Evolutionary conservation across 35 echinoderm and acorn worm species (phyloP), one percentile per base, ranked within the genome.

Genomic region (Patiria miniata): DNA sequence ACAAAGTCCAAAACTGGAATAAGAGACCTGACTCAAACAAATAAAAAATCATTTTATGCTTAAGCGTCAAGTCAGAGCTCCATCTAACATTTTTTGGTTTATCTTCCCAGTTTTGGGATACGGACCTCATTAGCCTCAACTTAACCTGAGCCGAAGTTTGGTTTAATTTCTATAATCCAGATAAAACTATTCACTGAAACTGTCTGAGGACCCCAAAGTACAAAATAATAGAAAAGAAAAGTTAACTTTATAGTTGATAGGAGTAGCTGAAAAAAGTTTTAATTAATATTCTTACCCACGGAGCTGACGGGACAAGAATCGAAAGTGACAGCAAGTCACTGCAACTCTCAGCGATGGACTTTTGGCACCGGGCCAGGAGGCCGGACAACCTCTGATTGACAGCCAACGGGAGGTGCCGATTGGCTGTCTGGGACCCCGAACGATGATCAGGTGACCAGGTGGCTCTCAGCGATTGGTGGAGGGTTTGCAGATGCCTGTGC

Each of bases 261-360:
- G 42, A 12, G 4, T 47, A 47, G 4, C 12, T 47, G 42, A 47
- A 4, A 47, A 47, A 47, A 47, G 4, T 4, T 12, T 12, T 47
- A 12, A 12, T 47, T 47, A 47, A 21, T 30, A 17, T 54, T 52
- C 85, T 84, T 85, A 97, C 91, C 95, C 95, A 97, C 55, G 95
- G 95, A 83, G 95, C 95, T 56, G 85, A 52, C 28, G 95, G 95
- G 7, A 93, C 79, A n/a, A 97, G 65, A 60, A 97, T 57, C 19
- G 95, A 97, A 7, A 97, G 84, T 2, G 84, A 83, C 61, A 93
- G 36, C 0, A 97, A 59, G 59, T 88, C 87, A 21, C 90, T 87
- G 80, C 95, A 97, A 85, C 91, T 91, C 36, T 97, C 87, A 7
- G 42, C 44, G 21, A 97, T 55, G 61, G 37, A 65, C 47, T 80